Percentiles rank a stretch among this genome's conserved stretches.
Evolutionary conservation across 2,113 vertebrate genomes (phyloP).

Genomic region (Halichoerus grypus): DNA sequence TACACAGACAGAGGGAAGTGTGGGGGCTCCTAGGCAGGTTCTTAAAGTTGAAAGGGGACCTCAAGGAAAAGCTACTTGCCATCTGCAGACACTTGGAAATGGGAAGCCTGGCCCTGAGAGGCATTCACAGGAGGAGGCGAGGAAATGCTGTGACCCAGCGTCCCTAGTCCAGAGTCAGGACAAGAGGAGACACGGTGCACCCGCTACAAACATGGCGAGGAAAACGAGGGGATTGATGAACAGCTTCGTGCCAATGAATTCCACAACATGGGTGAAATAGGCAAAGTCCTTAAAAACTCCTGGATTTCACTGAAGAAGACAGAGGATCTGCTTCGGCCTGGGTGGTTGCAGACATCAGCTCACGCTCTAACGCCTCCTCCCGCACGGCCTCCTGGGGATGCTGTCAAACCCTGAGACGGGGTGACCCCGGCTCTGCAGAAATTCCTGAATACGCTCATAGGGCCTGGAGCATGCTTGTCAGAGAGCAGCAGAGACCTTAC

Average conservation of each 20-base stretch:
- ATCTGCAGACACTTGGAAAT: not conserved
- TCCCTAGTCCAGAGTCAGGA: too few species aligned
- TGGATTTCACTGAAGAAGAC: too few species aligned
- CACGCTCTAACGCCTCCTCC: not conserved
- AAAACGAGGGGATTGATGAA: rapidly evolving
- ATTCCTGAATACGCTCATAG: not conserved
- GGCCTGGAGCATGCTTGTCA: not conserved
- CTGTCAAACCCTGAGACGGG: not conserved
- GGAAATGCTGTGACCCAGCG: not conserved
- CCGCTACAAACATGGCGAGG: rapidly evolving
- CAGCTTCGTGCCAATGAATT: too few species aligned
- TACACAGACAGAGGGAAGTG: too few species aligned
- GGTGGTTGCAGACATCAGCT: not conserved
- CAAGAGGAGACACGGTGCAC: rapidly evolving
- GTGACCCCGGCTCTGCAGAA: too few species aligned
- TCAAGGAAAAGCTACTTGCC: not conserved
- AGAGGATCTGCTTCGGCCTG: rapidly evolving
- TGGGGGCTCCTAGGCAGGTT: not conserved
- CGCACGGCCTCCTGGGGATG: not conserved
- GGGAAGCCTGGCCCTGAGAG: not conserved
- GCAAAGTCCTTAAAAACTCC: too few species aligned
- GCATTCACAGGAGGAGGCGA: not conserved
- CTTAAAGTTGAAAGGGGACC: not conserved
- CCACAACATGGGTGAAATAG: rapidly evolving
- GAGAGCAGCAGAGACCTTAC: not conserved